These are phyloP conservation scores for Stenoptilia bipunctidactyla DNA, from an alignment of 2,888 invertebrate genomes.

Conservation along the genomic window DNA sequence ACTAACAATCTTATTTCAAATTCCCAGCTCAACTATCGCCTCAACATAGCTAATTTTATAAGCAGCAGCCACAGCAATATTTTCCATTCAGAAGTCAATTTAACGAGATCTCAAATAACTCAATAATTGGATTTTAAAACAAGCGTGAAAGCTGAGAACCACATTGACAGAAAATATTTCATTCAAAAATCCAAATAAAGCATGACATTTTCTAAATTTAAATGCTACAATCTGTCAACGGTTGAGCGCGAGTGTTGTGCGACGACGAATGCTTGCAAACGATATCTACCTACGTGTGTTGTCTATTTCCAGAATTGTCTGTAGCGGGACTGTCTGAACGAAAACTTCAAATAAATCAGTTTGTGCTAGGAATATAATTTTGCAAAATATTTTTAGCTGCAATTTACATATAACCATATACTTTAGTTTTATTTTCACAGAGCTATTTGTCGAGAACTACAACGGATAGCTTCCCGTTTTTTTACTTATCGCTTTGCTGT, in stretches of 20 bases:
- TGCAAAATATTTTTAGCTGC: too few species aligned
- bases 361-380: too few species aligned
- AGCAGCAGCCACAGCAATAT: neutral
- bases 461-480: slow-evolving; percentile 39
- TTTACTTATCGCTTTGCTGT: slow-evolving; percentile 60
- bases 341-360: slow-evolving; percentile 27
- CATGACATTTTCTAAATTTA: slow-evolving; percentile 56
- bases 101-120: neutral
- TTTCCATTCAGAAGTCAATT: slow-evolving; percentile 4
- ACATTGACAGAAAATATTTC: slow-evolving; percentile 54
- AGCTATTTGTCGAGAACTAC: slow-evolving; percentile 3
- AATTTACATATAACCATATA: too few species aligned
- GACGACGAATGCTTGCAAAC: slow-evolving; percentile 63
- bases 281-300: slow-evolving; percentile 62
- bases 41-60: neutral
- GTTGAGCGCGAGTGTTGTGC: slow-evolving; percentile 61
- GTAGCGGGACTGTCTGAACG: slow-evolving; percentile 44
- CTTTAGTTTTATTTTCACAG: too few species aligned
- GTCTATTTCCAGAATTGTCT: slow-evolving; percentile 65
- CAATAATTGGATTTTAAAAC: neutral
- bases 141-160: neutral
- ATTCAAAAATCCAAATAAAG: slow-evolving; percentile 56
- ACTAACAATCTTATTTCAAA: neutral
- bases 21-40: slow-evolving; percentile 1
- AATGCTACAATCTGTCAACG: slow-evolving; percentile 67